phyloP scores from a whole-genome alignment of 1,140 invertebrate genomes.

The Drosophila saltans region DNA sequence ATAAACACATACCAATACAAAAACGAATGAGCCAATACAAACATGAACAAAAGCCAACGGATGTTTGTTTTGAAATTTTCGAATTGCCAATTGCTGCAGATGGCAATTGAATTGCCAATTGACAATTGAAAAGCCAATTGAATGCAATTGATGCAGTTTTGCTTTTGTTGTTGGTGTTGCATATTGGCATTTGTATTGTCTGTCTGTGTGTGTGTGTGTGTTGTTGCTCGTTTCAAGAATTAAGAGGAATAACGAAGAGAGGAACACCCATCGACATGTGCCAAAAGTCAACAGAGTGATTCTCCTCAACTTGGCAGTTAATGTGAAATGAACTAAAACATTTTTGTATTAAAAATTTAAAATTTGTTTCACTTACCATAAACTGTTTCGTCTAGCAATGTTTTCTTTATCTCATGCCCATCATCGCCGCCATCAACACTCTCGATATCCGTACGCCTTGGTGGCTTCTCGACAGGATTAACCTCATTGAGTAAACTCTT shows the following conservation, averaged over 20 bases:
- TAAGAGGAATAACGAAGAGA: too few relatives aligned
- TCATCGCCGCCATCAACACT: conserved; percentile 89
- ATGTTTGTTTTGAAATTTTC: conserved; percentile 72
- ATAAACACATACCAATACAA: conserved; percentile 18
- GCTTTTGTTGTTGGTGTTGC: conserved; percentile 12
- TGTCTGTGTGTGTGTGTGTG: too few relatives aligned
- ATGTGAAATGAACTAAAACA: too few relatives aligned
- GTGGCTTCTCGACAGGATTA: conserved; percentile 91
- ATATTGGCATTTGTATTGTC: neutral
- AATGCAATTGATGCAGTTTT: conserved; percentile 58
- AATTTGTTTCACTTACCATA: conserved; percentile 86
- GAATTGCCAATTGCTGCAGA: conserved; percentile 52
- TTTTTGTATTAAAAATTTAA: too few relatives aligned
- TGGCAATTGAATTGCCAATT: conserved; percentile 67
- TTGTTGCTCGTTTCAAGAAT: too few relatives aligned
- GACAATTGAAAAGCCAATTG: conserved; percentile 69
- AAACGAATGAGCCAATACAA: conserved; percentile 17
- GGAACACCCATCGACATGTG: neutral
- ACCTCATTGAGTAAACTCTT: conserved; percentile 91
- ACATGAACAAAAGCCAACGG: conserved; percentile 28
- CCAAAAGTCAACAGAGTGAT: neutral
- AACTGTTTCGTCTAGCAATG: conserved; percentile 89
- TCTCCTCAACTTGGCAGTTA: too few relatives aligned
- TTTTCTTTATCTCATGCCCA: conserved; percentile 91
- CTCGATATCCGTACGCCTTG: conserved; percentile 88